phyloP scores from a whole-genome alignment of 2,888 invertebrate species.

The Tigriopus californicus region DNA sequence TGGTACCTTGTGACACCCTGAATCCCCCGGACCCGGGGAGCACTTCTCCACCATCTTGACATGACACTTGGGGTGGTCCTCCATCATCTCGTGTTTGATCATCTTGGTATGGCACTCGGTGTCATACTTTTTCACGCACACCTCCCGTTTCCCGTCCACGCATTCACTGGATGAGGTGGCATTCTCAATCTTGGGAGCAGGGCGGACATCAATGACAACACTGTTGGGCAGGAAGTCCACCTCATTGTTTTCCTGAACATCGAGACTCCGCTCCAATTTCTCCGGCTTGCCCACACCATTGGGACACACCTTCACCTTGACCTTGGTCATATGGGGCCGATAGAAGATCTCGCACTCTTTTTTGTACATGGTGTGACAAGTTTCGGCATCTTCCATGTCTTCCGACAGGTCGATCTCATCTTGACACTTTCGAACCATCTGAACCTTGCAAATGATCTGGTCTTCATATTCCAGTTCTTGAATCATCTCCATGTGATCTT shows the following conservation, averaged over 20 bases:
- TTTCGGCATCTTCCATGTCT: background rate
- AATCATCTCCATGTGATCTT: background rate
- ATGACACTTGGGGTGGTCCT: conserved; percentile 4
- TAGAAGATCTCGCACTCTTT: background rate
- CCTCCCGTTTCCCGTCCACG: background rate
- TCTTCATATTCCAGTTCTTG: conserved; percentile 5
- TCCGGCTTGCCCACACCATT: background rate
- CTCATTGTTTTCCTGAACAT: background rate
- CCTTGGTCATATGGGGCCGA: conserved; percentile 3
- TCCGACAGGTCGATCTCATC: background rate
- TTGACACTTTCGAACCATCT: background rate
- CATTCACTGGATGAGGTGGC: background rate
- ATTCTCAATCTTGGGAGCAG: background rate
- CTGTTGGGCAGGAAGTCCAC: background rate
- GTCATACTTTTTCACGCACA: conserved; percentile 1
- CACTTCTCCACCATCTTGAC: conserved; percentile 3
- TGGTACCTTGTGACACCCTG: background rate
- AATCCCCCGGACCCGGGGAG: background rate
- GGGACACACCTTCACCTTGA: conserved; percentile 4
- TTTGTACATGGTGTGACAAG: conserved; percentile 8
- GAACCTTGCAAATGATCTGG: background rate
- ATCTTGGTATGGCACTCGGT: background rate
- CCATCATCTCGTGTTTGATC: background rate
- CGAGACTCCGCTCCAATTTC: background rate
- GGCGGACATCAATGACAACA: conserved; percentile 5